Conservation (phyloP, 2,113 vertebrate species). For the Equus przewalskii region DNA sequence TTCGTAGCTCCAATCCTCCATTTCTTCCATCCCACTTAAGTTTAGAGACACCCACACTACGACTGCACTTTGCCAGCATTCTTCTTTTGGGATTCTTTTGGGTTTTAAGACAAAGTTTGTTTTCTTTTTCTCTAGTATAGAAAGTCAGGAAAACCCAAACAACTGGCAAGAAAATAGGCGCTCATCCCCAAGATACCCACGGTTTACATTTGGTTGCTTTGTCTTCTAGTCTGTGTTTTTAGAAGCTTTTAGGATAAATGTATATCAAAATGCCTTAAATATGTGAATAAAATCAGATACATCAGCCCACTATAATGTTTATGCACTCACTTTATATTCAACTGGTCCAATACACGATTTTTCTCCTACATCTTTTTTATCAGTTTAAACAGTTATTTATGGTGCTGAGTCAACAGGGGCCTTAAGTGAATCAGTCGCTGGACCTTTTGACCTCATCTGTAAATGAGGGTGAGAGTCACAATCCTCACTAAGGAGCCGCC, state of each 20-base stretch:
- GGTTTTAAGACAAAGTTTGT: neutral
- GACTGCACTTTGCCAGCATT: neutral
- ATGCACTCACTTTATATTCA: neutral
- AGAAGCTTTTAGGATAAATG: neutral
- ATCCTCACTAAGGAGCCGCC: fast-evolving
- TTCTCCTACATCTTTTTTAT: neutral
- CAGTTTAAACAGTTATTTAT: too few species aligned
- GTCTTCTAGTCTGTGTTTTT: neutral
- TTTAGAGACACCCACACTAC: fast-evolving
- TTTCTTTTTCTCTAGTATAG: neutral
- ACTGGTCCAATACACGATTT: neutral
- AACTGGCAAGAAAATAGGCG: neutral
- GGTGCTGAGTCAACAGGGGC: neutral
- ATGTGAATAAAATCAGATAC: neutral
- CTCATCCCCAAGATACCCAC: neutral
- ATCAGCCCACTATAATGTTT: too few species aligned
- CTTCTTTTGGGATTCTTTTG: neutral
- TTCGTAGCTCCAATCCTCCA: neutral
- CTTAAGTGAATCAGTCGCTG: neutral
- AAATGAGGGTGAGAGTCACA: fast-evolving
- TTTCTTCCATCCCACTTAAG: fast-evolving
- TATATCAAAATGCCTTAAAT: neutral
- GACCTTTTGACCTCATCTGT: neutral
- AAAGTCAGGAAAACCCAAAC: neutral
- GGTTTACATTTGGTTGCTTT: neutral